These are phyloP conservation scores for Coregonus suidteri DNA, from an alignment of 2,797 vertebrate genomes.

Conservation along the genomic window DNA sequence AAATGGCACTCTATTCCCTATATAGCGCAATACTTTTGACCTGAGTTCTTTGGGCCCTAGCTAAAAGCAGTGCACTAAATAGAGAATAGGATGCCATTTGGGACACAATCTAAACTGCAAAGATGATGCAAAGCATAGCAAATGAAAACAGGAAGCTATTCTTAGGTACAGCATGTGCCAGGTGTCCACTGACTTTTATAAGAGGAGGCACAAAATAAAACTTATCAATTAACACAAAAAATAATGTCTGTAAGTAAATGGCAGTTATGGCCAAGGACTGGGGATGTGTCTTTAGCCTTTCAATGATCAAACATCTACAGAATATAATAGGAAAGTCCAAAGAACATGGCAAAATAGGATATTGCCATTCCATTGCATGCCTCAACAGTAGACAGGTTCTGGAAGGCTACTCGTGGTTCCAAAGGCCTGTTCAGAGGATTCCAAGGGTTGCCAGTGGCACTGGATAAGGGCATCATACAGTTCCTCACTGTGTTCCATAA, in stretches of 20 bases:
- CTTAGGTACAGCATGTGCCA: neutral
- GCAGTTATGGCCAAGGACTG: neutral
- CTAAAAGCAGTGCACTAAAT: too few species aligned
- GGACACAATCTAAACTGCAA: too few species aligned
- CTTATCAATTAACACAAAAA: neutral
- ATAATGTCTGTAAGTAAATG: neutral
- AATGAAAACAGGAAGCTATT: neutral
- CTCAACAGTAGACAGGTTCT: constrained; percentile 64
- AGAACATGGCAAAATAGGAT: neutral
- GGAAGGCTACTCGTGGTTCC: constrained; percentile 54
- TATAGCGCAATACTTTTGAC: too few species aligned
- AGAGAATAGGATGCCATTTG: neutral
- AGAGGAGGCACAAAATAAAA: constrained; percentile 5
- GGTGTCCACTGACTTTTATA: neutral
- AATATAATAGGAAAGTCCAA: neutral
- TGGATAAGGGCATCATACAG: constrained; percentile 89
- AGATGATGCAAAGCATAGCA: neutral
- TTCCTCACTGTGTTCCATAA: constrained; percentile 92
- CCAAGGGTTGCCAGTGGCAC: constrained; percentile 87
- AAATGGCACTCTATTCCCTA: too few species aligned
- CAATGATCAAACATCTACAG: neutral
- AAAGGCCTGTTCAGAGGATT: constrained; percentile 77
- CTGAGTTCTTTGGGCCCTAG: too few species aligned
- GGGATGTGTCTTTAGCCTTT: neutral
- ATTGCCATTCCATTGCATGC: neutral